A percentile compares a stretch with the other conserved stretches of the same genome.
These are phyloP conservation scores for Drosophila multiciliata DNA, from an alignment of 2,888 invertebrate genomes.

Conservation along the genomic window DNA sequence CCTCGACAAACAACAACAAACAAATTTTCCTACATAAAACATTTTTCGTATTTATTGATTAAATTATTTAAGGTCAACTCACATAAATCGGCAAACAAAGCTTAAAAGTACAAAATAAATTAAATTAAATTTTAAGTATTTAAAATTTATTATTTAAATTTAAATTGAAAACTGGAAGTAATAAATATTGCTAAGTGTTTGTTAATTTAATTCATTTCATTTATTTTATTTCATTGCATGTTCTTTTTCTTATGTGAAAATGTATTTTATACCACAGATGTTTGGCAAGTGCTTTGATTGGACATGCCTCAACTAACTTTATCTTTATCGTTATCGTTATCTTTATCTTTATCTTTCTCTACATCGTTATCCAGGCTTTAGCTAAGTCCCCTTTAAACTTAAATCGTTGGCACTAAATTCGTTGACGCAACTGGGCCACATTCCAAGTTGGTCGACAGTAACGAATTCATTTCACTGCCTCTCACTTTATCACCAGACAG, in stretches of 20 bases:
- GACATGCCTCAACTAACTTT: not conserved
- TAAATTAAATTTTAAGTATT: too few relatives aligned
- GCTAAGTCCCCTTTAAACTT: conserved; percentile 37
- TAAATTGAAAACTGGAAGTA: too few relatives aligned
- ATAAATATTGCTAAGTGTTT: too few relatives aligned
- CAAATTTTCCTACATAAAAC: not conserved
- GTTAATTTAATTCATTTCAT: too few relatives aligned
- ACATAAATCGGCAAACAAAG: not conserved
- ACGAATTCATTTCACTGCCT: conserved; percentile 70
- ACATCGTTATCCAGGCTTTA: conserved; percentile 21
- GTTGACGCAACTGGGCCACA: conserved; percentile 65
- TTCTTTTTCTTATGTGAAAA: not conserved
- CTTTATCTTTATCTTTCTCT: conserved; percentile 7
- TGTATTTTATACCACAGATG: not conserved
- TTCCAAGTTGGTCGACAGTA: conserved; percentile 64
- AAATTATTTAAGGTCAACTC: not conserved
- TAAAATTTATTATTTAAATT: too few relatives aligned
- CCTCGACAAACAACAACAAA: not conserved
- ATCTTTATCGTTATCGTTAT: not conserved
- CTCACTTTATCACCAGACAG: conserved; percentile 60
- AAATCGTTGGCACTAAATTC: conserved; percentile 61
- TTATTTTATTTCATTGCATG: not conserved
- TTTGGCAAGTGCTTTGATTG: conserved; percentile 20
- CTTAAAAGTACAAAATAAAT: not conserved
- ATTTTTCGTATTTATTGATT: not conserved